Evolutionary conservation across 2,888 invertebrate genomes (phyloP).

Genomic region (Acanthococcus lagerstroemiae): DNA sequence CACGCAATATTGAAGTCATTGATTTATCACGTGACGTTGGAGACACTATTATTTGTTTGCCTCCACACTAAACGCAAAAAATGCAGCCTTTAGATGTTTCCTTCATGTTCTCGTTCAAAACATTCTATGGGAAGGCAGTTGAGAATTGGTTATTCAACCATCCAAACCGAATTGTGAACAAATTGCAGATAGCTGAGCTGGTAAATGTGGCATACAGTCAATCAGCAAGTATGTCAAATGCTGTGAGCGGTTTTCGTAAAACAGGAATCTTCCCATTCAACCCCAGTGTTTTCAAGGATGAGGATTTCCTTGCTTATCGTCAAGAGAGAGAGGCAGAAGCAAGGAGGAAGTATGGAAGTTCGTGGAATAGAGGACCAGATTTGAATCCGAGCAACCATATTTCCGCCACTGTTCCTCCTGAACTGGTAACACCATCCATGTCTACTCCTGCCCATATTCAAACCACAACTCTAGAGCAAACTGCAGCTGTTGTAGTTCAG

Average conservation of each 20-base stretch:
- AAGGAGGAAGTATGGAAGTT: too few species aligned
- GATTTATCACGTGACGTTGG: slow-evolving; percentile 36
- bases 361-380: neutral
- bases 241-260: slow-evolving; percentile 24
- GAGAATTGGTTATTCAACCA: neutral
- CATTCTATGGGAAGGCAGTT: neutral
- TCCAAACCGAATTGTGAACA: too few species aligned
- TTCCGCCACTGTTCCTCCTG: neutral
- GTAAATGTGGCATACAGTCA: slow-evolving; percentile 26
- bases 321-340: too few species aligned
- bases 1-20: slow-evolving; percentile 36
- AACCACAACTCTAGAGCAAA: neutral
- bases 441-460: neutral
- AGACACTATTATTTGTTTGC: slow-evolving; percentile 37
- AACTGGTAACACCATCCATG: neutral
- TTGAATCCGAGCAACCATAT: too few species aligned
- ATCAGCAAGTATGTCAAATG: slow-evolving; percentile 27
- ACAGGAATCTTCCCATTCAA: slow-evolving; percentile 28
- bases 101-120: slow-evolving; percentile 38
- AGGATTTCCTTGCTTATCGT: too few species aligned
- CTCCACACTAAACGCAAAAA: slow-evolving; percentile 38
- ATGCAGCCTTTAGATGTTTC: slow-evolving; percentile 37
- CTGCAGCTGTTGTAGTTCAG: neutral
- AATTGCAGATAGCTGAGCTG: too few species aligned
- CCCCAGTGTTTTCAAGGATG: neutral